Percentiles rank a stretch among this genome's conserved stretches.
Conservation (phyloP, 2,113 vertebrate genomes). For the Stomatorhinus ivindoensis region DNA sequence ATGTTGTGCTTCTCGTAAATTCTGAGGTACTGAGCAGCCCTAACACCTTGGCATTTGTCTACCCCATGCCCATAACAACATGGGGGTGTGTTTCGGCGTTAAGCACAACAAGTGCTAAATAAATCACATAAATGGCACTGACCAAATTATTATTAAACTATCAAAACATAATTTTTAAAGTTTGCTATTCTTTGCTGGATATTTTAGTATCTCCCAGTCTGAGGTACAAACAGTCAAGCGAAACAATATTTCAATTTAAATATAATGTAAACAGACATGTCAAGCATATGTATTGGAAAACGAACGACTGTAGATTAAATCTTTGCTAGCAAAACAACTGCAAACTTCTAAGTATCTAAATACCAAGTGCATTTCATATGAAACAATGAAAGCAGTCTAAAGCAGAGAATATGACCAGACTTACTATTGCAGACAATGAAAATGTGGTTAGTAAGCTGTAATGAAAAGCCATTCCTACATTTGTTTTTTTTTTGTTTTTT, state of each 20-base stretch:
- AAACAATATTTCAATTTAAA: constrained; percentile 16
- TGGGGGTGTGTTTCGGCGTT: not conserved
- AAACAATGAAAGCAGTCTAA: constrained; percentile 21
- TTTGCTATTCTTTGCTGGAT: not conserved
- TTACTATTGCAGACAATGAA: constrained; percentile 19
- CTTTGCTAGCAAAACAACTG: constrained; percentile 13
- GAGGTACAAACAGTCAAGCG: constrained; percentile 20
- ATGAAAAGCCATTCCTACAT: constrained; percentile 16
- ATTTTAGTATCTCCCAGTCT: constrained; percentile 16
- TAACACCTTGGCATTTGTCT: not conserved
- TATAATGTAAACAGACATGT: constrained; percentile 16
- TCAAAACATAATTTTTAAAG: not conserved
- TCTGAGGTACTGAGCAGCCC: not conserved
- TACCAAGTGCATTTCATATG: constrained; percentile 16
- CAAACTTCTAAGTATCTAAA: constrained; percentile 18
- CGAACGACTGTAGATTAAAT: constrained; percentile 7
- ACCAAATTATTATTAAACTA: not conserved
- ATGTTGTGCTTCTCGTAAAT: constrained; percentile 11
- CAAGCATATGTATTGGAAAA: constrained; percentile 14
- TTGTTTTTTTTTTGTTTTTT: constrained; percentile 1
- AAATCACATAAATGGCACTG: constrained; percentile 12
- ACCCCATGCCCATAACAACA: not conserved
- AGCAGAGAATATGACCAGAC: constrained; percentile 15
- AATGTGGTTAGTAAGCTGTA: constrained; percentile 12
- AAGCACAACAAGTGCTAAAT: not conserved